A percentile compares a stretch with the other conserved stretches of the same genome.
Evolutionary conservation across 1,140 invertebrate genomes (phyloP).

Genomic region (Lepidurus packardi): DNA sequence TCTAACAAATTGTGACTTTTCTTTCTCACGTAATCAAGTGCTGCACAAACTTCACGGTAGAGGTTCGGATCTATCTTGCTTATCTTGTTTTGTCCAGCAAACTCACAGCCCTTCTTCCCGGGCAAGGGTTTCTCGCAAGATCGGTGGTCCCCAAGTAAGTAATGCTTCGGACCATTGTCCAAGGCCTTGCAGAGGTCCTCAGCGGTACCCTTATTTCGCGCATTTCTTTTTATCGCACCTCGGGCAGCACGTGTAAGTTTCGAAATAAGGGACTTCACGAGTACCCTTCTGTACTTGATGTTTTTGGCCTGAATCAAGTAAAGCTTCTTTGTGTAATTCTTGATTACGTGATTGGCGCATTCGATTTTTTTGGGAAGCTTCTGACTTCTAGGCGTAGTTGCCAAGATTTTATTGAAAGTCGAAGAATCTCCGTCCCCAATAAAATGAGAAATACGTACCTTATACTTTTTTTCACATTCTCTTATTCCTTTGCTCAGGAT

Average conservation of each 20-base stretch:
- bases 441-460: too few relatives aligned
- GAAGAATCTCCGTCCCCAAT: too few relatives aligned
- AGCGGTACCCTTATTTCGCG: not conserved
- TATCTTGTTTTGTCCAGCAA: not conserved
- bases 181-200: not conserved
- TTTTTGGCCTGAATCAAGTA: too few relatives aligned
- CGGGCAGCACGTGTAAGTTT: not conserved
- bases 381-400: too few relatives aligned
- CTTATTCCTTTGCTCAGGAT: too few relatives aligned
- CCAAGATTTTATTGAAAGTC: too few relatives aligned
- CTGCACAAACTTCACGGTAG: not conserved
- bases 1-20: conserved; percentile 20
- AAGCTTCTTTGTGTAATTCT: too few relatives aligned
- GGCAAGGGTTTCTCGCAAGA: not conserved
- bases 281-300: too few relatives aligned
- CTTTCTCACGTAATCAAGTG: not conserved
- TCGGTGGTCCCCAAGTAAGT: not conserved
- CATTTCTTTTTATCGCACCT: not conserved
- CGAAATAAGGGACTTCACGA: not conserved
- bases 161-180: not conserved
- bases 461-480: too few relatives aligned
- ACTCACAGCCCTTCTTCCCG: not conserved
- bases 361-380: too few relatives aligned
- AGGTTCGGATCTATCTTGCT: not conserved
- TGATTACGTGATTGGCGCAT: too few relatives aligned